Base-by-base conservation (phyloP, 2,113 vertebrate genomes). In the Chionodraco myersi region DNA sequence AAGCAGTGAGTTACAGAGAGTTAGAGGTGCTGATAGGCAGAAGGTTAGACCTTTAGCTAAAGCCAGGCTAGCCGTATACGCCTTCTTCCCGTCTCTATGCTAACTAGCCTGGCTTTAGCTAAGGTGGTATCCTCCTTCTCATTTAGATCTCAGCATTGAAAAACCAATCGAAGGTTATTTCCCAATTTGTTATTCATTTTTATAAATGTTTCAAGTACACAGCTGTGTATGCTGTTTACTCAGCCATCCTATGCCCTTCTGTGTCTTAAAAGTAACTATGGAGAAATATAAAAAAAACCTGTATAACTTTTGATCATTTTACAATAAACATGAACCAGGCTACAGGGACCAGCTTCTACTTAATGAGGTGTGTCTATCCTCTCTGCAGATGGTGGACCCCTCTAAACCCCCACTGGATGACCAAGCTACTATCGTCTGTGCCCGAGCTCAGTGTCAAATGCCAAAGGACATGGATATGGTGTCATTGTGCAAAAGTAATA, bases 401-500 rank as follows among this genome's bases (percentile, higher is more conserved):
- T 51, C 48, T 70, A 60, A 58, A 47, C 52, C 13, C 30, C 47
- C 18, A 54, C 41, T 36, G 48, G 59, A 34, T 53, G 54, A 41
- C 49, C 48, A 23, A 30, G 30, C 30, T 30, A 30, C 30, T 30
- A 59, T 78, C 67, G 56, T 80, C 72, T 58, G 60, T 72, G 61
- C 44, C 18, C 83, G 41, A 77, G 79, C 73, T 75, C 47, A 56
- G 77, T 77, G 78, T 86, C 85, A 93, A 92, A 92, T 86, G 76
- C 80, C 84, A 92, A 92, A 91, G 89, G 85, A 92, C 90, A 89
- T 10, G 5, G 18, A 48, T 65, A 62, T 12, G 47, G 76, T 85
- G 82, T 88, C 87, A 90, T 87, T 83, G 87, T 90, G 84, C 75
- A 77, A 57, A 79, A 75, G 84, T 86, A 90, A 93, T 92, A 93